Percentiles rank a stretch among this genome's conserved stretches.
Evolutionary conservation across 1,140 invertebrate species (phyloP).

Genomic region (Diplogasteroides magnus): DNA sequence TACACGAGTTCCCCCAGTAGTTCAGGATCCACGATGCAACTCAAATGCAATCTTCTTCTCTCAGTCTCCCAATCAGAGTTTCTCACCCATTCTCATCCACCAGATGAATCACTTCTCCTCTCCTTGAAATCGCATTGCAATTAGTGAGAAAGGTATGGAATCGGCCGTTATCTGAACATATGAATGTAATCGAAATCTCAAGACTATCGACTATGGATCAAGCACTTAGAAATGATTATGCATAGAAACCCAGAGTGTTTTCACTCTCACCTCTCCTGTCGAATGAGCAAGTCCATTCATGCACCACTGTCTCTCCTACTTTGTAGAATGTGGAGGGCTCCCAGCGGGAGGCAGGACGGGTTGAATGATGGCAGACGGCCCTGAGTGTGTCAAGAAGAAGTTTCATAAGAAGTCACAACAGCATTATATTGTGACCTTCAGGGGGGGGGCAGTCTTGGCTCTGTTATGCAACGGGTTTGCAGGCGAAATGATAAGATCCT

Average conservation of each 20-base stretch:
- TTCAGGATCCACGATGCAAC: slow-evolving; percentile 25
- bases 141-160: slow-evolving; percentile 20
- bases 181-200: neutral
- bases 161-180: slow-evolving; percentile 1
- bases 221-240: neutral
- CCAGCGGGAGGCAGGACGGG: slow-evolving; percentile 16
- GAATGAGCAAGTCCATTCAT: slow-evolving; percentile 21
- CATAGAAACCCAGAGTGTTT: neutral
- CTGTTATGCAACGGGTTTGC: too few species aligned
- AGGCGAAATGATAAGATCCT: too few species aligned
- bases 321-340: slow-evolving; percentile 12
- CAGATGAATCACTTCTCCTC: slow-evolving; percentile 21
- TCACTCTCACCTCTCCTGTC: slow-evolving; percentile 9
- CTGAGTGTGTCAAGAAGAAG: neutral
- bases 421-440: too few species aligned
- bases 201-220: neutral
- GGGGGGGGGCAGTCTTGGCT: too few species aligned
- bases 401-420: too few species aligned
- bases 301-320: slow-evolving; percentile 21
- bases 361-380: slow-evolving; percentile 16
- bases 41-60: neutral
- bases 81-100: slow-evolving; percentile 26
- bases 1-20: slow-evolving; percentile 26
- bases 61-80: neutral
- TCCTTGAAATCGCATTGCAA: slow-evolving; percentile 20